Evolutionary conservation across 2,888 invertebrate species (phyloP), one percentile per base, ranked within the genome.

Genomic region (Metellina segmentata): DNA sequence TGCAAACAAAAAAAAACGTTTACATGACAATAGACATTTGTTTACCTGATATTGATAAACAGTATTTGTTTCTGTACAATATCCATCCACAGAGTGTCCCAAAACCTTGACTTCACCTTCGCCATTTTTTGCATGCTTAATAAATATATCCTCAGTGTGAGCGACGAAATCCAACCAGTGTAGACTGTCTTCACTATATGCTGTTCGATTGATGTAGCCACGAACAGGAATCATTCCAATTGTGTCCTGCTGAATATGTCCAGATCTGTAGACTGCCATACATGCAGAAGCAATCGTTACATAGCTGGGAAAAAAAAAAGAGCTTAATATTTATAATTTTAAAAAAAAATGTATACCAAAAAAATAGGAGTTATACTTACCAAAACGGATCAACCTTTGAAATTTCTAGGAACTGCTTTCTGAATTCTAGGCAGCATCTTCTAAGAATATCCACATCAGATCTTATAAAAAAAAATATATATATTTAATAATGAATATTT

Each of bases 161-260:
- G 48, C 70, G 6, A 82, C 8, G 16, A 49, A 82, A 7, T 70
- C 51, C 8, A 82, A 4, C 71, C 82, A 82, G 7, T 49, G 70
- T 7, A 82, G 69, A 6, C 49, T 11, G 49, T 82, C 82, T 13
- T 7, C 7, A 48, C 71, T 71, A 9, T 34, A 85, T 6, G 61
- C 53, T 5, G 19, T 49, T 8, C 13, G 16, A 11, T 13, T 53
- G 7, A 5, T n/a, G n/a, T 85, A 85, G 0, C 85, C 85, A 20
- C 53, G 75, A 1, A 48, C 48, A 16, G 85, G 77, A 8, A 85
- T 74, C 75, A 75, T 75, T 16, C 74, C 69, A 48, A 85, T 85
- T 0, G 75, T 61, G n/a, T 85, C 48, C 7, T 8, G 6, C 20
- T 75, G 34, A 16, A 75, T 75, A n/a, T 85, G 85, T 11, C 48